Evolutionary conservation across 2,888 invertebrate genomes (phyloP).

Genomic region (Ormyrus labotus): DNA sequence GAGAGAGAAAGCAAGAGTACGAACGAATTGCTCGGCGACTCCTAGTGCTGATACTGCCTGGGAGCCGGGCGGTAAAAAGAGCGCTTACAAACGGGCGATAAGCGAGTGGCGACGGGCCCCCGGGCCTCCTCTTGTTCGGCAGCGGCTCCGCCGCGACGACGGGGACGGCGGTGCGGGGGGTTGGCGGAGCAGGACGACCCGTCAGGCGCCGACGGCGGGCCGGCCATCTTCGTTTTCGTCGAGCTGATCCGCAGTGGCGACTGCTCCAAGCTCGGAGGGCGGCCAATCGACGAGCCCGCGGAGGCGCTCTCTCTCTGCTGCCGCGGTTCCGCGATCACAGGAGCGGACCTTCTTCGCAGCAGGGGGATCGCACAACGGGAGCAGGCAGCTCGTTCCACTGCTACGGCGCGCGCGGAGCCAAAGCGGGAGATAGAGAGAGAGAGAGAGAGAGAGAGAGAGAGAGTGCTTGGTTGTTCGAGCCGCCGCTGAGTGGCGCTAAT

Average conservation of each 20-base stretch:
- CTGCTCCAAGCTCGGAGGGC: neutral
- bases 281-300: too few relatives aligned
- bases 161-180: neutral
- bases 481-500: slow-evolving; percentile 1
- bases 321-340: neutral
- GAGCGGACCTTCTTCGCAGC: too few relatives aligned
- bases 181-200: too few relatives aligned
- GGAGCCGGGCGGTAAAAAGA: neutral
- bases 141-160: neutral
- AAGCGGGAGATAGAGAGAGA: neutral
- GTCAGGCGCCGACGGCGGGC: slow-evolving; percentile 1
- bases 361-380: too few relatives aligned
- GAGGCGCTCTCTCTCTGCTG: neutral
- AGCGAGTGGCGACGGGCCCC: neutral
- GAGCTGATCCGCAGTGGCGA: neutral
- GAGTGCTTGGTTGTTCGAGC: neutral
- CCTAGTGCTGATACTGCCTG: neutral
- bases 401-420: neutral
- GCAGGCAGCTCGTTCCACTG: too few relatives aligned
- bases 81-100: neutral
- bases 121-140: neutral
- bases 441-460: neutral
- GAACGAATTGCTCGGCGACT: too few relatives aligned
- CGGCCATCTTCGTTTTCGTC: slow-evolving; percentile 40
- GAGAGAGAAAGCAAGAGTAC: too few relatives aligned